Evolutionary conservation across 2,888 invertebrate genomes (phyloP), one percentile per base, ranked within the genome.

Genomic region (Hydriomena furcata): DNA sequence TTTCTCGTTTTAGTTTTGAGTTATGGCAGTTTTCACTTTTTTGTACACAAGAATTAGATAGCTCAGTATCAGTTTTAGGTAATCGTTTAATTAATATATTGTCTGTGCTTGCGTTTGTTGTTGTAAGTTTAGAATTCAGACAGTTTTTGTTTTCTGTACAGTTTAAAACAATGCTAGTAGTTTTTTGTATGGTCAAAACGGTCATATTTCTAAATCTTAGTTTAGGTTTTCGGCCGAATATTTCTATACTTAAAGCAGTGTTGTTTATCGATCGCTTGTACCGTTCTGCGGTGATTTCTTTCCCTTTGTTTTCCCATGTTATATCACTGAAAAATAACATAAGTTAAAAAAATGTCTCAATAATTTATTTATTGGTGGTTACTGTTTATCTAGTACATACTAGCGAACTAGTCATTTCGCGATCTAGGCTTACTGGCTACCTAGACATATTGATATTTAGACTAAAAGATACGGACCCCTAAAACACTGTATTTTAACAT

Each of bases 261-360:
- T 77, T 76, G 45, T 80, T 74, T 1, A 73, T 65, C 10, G 80
- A 80, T 47, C 88, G 72, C 55, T 78, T 85, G 59, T 76, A 89
- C 25, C 90, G 74, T 25, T 86, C 87, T 28, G 79, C 40, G n/a
- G 54, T 73, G 51, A 90, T 82, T 74, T 84, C 85, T 72, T 85
- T 88, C 0, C 90, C 88, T 75, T 82, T 88, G 55, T 82, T 82
- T 61, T 91, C 90, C 91, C 91, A 91, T 34, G 84, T 77, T 52
- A 91, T 86, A 71, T 91, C 87, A 61, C 91, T 91, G 71, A 7
- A 75, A 82, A 3, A 11, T 24, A n/a, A 41, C 25, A 0, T 1
- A 1, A 10, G 10, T 12, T 30, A 5, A 17, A 4, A 17, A 17
- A 17, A 17, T 17, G 2, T 2, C 17, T 17, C 17, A 17, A 17